Evolutionary conservation across 2,113 vertebrate species (phyloP).

Genomic region (Entomyzon cyanotis): DNA sequence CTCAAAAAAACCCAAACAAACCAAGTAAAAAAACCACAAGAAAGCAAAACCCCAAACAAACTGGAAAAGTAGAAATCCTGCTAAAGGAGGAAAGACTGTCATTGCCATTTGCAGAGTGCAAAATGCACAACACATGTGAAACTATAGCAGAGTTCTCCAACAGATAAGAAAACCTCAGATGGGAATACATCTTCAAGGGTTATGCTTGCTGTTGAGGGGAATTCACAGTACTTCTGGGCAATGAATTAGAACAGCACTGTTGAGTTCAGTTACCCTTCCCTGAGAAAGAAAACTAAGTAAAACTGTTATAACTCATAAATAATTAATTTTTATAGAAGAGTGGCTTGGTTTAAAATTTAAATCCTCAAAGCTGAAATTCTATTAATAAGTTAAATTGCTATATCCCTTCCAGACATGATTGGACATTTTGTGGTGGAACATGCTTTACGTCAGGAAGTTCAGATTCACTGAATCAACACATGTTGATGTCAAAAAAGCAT

Average conservation of each 20-base stretch:
- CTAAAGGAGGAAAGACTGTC: neutral
- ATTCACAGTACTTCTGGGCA: constrained; percentile 18
- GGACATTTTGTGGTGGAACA: neutral
- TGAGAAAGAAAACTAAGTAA: neutral
- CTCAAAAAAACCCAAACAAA: neutral
- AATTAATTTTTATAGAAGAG: neutral
- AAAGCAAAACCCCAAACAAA: neutral
- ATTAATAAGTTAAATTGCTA: neutral
- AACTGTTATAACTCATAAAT: neutral
- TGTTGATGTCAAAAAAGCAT: neutral
- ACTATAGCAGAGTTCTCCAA: neutral
- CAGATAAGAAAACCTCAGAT: neutral
- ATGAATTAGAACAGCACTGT: constrained; percentile 44
- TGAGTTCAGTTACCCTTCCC: constrained; percentile 51
- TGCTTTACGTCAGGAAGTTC: neutral
- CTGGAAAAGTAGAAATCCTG: constrained; percentile 1
- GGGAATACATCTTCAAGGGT: constrained; percentile 1
- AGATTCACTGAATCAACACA: neutral
- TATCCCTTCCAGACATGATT: neutral
- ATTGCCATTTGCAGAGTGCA: neutral
- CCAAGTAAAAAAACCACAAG: neutral
- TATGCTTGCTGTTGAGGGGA: constrained; percentile 6
- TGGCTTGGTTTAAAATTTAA: neutral
- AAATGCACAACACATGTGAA: neutral
- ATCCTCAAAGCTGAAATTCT: neutral